Conservation (phyloP, 2,797 vertebrate species). For the Pangasius sanitwongsei region DNA sequence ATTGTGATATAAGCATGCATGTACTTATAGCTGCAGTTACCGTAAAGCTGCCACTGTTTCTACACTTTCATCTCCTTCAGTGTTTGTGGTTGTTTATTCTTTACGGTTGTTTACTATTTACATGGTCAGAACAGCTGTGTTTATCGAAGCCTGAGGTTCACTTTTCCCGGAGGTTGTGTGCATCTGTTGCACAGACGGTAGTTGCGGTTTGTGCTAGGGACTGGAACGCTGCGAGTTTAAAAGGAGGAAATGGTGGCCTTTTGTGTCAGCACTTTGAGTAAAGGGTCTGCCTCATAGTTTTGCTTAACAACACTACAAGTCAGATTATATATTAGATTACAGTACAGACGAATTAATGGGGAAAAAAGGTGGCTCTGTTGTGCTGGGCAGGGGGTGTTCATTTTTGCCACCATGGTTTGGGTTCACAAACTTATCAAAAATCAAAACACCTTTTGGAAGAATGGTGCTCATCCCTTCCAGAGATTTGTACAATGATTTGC, state of each 20-base stretch:
- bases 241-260: not conserved
- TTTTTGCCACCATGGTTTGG: not conserved
- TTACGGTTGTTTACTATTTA: slow-evolving; percentile 33
- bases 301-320: not conserved
- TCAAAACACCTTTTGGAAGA: not conserved
- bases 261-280: not conserved
- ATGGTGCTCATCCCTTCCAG: not conserved
- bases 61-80: not conserved
- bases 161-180: not conserved
- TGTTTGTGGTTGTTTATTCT: slow-evolving; percentile 17
- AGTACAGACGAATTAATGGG: not conserved
- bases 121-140: slow-evolving; percentile 26
- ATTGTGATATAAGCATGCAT: not conserved
- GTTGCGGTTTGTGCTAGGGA: not conserved
- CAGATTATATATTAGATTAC: not conserved
- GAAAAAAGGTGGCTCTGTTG: not conserved
- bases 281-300: not conserved
- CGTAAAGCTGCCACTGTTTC: not conserved
- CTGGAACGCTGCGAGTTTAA: not conserved
- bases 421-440: not conserved
- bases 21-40: not conserved
- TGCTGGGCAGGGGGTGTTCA: not conserved
- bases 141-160: not conserved
- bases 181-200: slow-evolving; percentile 9
- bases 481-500: not conserved